Percentiles rank a stretch among this genome's conserved stretches.
Evolutionary conservation across 2,888 invertebrate species (phyloP).

Genomic region (Leistus spinibarbis): DNA sequence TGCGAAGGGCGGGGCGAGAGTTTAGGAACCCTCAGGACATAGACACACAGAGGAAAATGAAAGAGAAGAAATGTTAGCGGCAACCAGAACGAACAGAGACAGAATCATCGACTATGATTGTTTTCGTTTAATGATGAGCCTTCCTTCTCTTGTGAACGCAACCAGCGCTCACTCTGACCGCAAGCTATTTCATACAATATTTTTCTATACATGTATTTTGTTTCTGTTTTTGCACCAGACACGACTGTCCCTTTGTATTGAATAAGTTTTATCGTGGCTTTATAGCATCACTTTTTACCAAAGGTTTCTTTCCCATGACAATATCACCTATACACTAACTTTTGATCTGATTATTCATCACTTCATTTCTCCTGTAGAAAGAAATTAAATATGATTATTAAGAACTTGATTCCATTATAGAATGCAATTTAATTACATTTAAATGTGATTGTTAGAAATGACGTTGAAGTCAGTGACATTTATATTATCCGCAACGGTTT

Average conservation of each 20-base stretch:
- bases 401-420: too few species aligned
- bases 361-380: not conserved
- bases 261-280: not conserved
- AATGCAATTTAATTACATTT: too few species aligned
- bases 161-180: slow-evolving; percentile 24
- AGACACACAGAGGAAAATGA: not conserved
- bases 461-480: too few species aligned
- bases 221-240: slow-evolving; percentile 1
- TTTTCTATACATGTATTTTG: slow-evolving; percentile 30
- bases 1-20: slow-evolving; percentile 22
- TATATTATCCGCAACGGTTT: not conserved
- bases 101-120: slow-evolving; percentile 26
- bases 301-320: not conserved
- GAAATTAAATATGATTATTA: too few species aligned
- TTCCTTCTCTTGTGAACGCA: slow-evolving; percentile 21
- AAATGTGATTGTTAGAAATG: too few species aligned
- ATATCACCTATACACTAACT: too few species aligned
- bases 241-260: not conserved
- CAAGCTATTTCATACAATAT: slow-evolving; percentile 35
- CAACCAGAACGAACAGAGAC: slow-evolving; percentile 1
- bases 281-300: not conserved
- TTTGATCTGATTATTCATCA: not conserved
- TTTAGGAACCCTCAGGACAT: slow-evolving; percentile 11
- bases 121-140: slow-evolving; percentile 37
- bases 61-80: not conserved